Percentiles rank a stretch among this genome's conserved stretches.
phyloP scores from a whole-genome alignment of 2,888 invertebrate species.

The Zygothrica quintamaculata region DNA sequence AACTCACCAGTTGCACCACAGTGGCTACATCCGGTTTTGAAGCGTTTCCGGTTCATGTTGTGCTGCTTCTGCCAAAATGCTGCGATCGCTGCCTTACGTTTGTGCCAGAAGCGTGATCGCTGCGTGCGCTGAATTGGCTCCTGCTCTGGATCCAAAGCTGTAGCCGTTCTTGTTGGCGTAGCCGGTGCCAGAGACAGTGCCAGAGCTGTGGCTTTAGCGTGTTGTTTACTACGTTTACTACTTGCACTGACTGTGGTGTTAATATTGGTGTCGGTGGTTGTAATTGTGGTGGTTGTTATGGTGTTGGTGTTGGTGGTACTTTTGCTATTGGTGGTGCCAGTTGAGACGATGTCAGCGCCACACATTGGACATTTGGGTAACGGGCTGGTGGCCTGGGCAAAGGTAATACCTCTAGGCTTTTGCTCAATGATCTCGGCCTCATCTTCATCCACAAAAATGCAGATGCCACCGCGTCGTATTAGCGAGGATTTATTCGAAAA shows the following conservation, averaged over 20 bases:
- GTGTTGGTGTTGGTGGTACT: constrained; percentile 41
- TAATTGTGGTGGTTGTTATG: constrained; percentile 36
- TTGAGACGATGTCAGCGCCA: constrained; percentile 67
- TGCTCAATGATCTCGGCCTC: constrained; percentile 82
- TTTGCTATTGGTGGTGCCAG: constrained; percentile 34
- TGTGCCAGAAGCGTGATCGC: constrained; percentile 82
- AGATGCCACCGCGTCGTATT: constrained; percentile 84
- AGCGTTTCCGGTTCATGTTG: constrained; percentile 77
- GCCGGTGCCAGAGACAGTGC: constrained; percentile 30
- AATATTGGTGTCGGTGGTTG: constrained; percentile 43
- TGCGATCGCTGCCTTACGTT: constrained; percentile 77
- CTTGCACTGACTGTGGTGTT: constrained; percentile 57
- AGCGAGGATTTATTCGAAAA: constrained; percentile 83
- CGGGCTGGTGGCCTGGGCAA: constrained; percentile 69
- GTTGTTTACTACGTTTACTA: constrained; percentile 65
- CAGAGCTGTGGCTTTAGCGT: constrained; percentile 53
- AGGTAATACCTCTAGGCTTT: constrained; percentile 76
- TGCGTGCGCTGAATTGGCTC: constrained; percentile 45
- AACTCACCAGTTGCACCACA: constrained; percentile 85
- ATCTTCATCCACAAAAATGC: constrained; percentile 85
- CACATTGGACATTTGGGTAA: constrained; percentile 79
- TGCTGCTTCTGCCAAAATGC: constrained; percentile 79
- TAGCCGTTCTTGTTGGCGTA: background rate
- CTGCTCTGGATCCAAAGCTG: constrained; percentile 40
- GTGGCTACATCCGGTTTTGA: constrained; percentile 82